Base-by-base conservation (phyloP, 1,140 invertebrate species). In the Eupristina koningsbergeri region DNA sequence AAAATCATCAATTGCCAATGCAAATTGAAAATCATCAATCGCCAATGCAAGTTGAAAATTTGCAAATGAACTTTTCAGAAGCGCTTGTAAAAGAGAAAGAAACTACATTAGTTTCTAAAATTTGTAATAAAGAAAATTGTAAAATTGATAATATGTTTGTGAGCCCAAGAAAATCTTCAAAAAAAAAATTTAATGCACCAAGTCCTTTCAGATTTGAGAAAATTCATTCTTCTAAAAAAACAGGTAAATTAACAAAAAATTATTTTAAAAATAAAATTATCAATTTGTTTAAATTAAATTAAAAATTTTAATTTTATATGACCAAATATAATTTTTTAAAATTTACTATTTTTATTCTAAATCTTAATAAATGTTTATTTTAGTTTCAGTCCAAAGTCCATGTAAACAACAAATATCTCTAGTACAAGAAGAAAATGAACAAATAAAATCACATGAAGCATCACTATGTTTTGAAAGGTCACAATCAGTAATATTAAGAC, bases 401-500 rank as follows among this genome's bases (percentile, higher is more conserved):
- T 53, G 29, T 34, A 89, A 87, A n/a, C 29, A 26, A 9, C 13
- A 69, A 41, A 86, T 85, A 63, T 61, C 80, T 15, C 80, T n/a
- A 19, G 39, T 36, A 26, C 7, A 50, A 63, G 41, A 45, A 71
- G n/a, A 1, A 81, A 81, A 22, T n/a, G 29, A 78, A 29, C n/a
- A 74, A 78, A 41, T 47, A 7, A 83, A 87, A 71, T 69, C 86
- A 75, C 77, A 87, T 77, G 77, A 84, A 77, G 87, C 86, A 67
- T 83, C 86, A n/a, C 87, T 86, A 22, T 83, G 84, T 11, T n/a
- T 84, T 5, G 79, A 86, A 80, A 85, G 64, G 9, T 13, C 61
- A n/a, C 64, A 87, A 13, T 26, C 85, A 31, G 83, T 36, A 36
- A 34, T 86, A 41, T 74, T 90, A 11, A 85, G 64, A 26, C 90